A percentile compares a stretch with the other conserved stretches of the same genome.
Conservation (phyloP, 2,888 invertebrate genomes). For the Melieria crassipennis region DNA sequence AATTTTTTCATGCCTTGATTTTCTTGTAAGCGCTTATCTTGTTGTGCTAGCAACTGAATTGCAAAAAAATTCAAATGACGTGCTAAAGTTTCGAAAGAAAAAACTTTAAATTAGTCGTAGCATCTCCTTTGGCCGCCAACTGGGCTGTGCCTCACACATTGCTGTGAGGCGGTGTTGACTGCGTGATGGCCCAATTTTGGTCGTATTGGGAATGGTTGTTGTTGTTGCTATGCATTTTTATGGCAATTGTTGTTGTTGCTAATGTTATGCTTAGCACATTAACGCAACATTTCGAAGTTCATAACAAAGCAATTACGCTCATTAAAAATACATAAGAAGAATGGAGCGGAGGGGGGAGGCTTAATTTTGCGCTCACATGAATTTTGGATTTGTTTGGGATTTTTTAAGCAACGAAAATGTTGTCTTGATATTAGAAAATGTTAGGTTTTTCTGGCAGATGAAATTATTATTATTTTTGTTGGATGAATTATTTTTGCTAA, state of each 20-base stretch:
- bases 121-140: neutral
- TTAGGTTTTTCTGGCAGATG: too few species aligned
- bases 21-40: too few species aligned
- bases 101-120: neutral
- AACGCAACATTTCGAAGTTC: slow-evolving; percentile 12
- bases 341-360: too few species aligned
- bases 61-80: slow-evolving; percentile 15
- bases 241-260: neutral
- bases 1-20: too few species aligned
- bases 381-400: too few species aligned
- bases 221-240: neutral
- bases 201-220: neutral
- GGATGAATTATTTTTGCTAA: too few species aligned
- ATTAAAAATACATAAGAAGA: slow-evolving; percentile 12
- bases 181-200: neutral
- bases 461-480: too few species aligned
- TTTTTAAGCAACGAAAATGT: too few species aligned
- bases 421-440: too few species aligned
- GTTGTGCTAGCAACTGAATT: neutral
- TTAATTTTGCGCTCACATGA: too few species aligned
- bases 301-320: slow-evolving; percentile 21
- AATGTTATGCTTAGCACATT: slow-evolving; percentile 18
- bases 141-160: neutral
- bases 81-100: slow-evolving; percentile 4
- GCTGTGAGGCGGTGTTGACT: too few species aligned